phyloP scores from a whole-genome alignment of 2,113 vertebrate genomes.

The Halichoerus grypus region DNA sequence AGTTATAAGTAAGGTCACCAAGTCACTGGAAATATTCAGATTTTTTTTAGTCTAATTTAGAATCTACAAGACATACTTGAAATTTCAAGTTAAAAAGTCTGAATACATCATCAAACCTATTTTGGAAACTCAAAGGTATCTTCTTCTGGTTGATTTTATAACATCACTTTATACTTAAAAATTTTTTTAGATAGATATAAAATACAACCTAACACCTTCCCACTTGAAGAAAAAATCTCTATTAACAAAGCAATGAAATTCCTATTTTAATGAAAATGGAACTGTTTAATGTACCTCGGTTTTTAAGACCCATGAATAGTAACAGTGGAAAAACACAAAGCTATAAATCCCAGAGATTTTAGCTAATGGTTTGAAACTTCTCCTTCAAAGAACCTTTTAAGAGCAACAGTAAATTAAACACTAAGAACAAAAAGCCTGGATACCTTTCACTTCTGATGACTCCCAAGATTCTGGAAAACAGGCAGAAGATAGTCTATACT shows the following conservation, averaged over 20 bases:
- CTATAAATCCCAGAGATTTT: not conserved
- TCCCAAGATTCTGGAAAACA: slow-evolving; percentile 23
- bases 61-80: not conserved
- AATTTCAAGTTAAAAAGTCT: slow-evolving; percentile 50
- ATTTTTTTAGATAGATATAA: not conserved
- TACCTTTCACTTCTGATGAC: not conserved
- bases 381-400: slow-evolving; percentile 37
- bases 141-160: slow-evolving; percentile 11
- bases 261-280: not conserved
- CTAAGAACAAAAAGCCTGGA: not conserved
- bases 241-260: not conserved
- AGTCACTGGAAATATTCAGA: not conserved
- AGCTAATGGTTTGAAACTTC: slow-evolving; percentile 3
- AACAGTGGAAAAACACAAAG: not conserved
- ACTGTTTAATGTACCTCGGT: not conserved
- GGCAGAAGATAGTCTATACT: not conserved
- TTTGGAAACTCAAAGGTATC: slow-evolving; percentile 16
- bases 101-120: not conserved
- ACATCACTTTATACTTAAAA: slow-evolving; percentile 17
- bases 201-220: not conserved
- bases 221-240: slow-evolving; percentile 32
- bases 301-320: not conserved
- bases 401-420: not conserved
- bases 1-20: slow-evolving; percentile 7
- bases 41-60: slow-evolving; percentile 28